Base-by-base conservation (phyloP, 1,140 invertebrate species). In the Cherax destructor region DNA sequence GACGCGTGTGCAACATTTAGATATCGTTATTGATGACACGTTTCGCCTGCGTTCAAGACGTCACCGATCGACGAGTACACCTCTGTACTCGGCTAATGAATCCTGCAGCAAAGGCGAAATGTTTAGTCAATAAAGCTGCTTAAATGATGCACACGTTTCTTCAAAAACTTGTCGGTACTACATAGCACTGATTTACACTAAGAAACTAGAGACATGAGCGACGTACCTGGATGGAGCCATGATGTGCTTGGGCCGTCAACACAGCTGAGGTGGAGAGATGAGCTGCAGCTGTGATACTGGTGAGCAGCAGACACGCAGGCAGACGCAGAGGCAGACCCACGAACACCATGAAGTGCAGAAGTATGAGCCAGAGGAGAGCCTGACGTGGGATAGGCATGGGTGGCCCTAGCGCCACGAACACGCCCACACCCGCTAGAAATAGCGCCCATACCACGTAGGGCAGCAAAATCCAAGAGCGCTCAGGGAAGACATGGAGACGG, bases 341-440 rank as follows among this genome's bases (percentile, higher is more conserved):
- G 65, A 92, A 87, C 61, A 92, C 49, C 85, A 92, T 30, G 79
- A 92, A 92, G 79, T 86, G 85, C 30, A 92, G 86, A n/a, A 92
- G 65, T 59, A 92, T 83, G 16, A 92, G 85, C 91, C 91, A 92
- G 16, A 92, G 72, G 4, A 92, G 78, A 18, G 85, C 91, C n/a
- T 92, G 69, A 21, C 91, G 91, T 6, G 91, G 91, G 4, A 78
- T 77, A 21, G 86, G 84, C 72, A 85, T 76, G 49, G 59, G 85
- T 6, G 85, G 91, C 13, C 86, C 86, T 59, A 87, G 72, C 9
- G 81, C 65, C 61, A 88, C 80, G 49, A 92, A 83, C 85, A 92
- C 84, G 4, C 69, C 86, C 52, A 92, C 80, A 30, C 69, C 78
- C 13, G 69, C 24, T 30, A 87, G 41, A 6, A 83, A 83, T 5